phyloP scores from a whole-genome alignment of 2,113 vertebrate species.

The Tamias sibiricus region DNA sequence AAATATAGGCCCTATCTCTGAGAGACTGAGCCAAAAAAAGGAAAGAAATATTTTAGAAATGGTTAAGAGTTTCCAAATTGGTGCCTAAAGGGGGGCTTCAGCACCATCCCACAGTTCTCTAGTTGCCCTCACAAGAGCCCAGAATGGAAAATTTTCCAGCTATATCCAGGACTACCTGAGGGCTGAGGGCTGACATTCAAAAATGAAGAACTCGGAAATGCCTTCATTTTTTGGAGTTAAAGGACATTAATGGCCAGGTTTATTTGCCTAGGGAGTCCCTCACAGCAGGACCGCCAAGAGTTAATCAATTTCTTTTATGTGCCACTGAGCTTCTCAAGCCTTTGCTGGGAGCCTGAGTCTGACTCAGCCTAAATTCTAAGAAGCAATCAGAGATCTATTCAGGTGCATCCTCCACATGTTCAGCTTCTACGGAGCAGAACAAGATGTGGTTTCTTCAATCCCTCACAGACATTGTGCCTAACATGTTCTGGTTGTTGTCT shows the following conservation, averaged over 20 bases:
- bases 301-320: conserved; percentile 72
- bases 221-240: conserved; percentile 50
- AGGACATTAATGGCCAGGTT: conserved; percentile 44
- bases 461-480: neutral
- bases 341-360: conserved; percentile 63
- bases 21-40: neutral
- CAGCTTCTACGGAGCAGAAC: conserved; percentile 63
- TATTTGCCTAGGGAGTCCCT: neutral
- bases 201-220: neutral
- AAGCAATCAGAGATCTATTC: conserved; percentile 74
- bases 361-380: conserved; percentile 64
- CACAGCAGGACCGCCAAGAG: conserved; percentile 47
- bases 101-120: neutral
- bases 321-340: conserved; percentile 31
- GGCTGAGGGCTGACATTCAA: neutral
- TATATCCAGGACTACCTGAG: neutral
- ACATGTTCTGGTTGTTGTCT: neutral
- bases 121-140: neutral
- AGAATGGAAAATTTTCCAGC: neutral
- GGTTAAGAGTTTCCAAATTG: conserved; percentile 22
- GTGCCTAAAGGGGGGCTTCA: neutral
- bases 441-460: conserved; percentile 51
- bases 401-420: conserved; percentile 19
- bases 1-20: neutral
- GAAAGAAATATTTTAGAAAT: neutral